These are phyloP conservation scores for Meliscaeva auricollis DNA, from an alignment of 2,888 invertebrate species.

Conservation along the genomic window DNA sequence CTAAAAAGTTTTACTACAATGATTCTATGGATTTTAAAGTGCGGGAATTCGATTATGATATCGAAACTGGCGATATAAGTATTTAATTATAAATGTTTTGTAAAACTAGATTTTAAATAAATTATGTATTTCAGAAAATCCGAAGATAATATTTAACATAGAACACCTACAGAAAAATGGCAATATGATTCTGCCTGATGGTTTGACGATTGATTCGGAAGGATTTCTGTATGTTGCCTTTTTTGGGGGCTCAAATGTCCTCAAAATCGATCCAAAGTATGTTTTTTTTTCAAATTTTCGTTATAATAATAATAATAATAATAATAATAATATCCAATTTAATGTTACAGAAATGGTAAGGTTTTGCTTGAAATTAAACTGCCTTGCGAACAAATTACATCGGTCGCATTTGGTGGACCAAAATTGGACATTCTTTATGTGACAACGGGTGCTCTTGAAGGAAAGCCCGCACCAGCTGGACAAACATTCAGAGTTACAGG, in stretches of 20 bases:
- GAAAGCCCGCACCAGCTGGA: slow-evolving; percentile 84
- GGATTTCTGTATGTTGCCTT: slow-evolving; percentile 92
- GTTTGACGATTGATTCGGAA: slow-evolving; percentile 92
- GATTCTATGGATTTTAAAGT: slow-evolving; percentile 89
- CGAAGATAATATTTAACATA: slow-evolving; percentile 86
- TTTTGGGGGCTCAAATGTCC: slow-evolving; percentile 88
- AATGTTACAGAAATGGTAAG: slow-evolving; percentile 82
- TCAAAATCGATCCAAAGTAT: slow-evolving; percentile 82
- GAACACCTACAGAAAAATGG: slow-evolving; percentile 82
- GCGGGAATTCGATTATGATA: slow-evolving; percentile 90
- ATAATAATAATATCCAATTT: background rate
- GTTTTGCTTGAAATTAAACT: slow-evolving; percentile 86
- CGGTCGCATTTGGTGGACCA: slow-evolving; percentile 90
- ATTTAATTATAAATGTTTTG: slow-evolving; percentile 22
- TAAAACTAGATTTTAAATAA: background rate
- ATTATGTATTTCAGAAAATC: slow-evolving; percentile 83
- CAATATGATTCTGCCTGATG: slow-evolving; percentile 86
- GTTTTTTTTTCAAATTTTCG: slow-evolving; percentile 59
- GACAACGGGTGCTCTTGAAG: slow-evolving; percentile 86
- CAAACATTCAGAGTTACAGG: slow-evolving; percentile 87
- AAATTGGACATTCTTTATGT: slow-evolving; percentile 88
- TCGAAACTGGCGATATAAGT: slow-evolving; percentile 88
- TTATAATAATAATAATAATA: background rate
- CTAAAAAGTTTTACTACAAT: slow-evolving; percentile 89
- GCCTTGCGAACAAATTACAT: slow-evolving; percentile 89